Evolutionary conservation across 2,113 vertebrate species (phyloP), one percentile per base, ranked within the genome.

Genomic region (Nipponia nippon): DNA sequence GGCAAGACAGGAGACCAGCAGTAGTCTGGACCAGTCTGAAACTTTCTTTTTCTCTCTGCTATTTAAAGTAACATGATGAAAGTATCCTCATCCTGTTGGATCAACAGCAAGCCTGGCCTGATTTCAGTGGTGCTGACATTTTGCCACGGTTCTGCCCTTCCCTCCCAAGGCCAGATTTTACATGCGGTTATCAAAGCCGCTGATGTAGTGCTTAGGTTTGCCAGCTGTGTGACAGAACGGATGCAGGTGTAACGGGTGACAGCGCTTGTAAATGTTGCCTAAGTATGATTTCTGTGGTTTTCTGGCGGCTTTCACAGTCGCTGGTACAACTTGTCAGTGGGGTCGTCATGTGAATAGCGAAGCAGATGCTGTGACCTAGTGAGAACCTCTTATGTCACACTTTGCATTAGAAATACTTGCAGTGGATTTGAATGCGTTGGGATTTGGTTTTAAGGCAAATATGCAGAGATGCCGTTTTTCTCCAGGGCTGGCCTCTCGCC

Each of bases 231-330:
- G 52, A 29, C 20, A 30, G 23, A 27, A n/a, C 0, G 2, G 53
- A 4, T 16, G 42, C 16, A 12, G 46, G 40, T 59, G 32, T 15
- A 11, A 76, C 53, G 38, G 36, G 21, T 38, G 44, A 20, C n/a
- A 34, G 17, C 32, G 5, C 13, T 46, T 59, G 29, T n/a, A 52
- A 46, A 32, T 22, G 26, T 58, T 38, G 58, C 15, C 4, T 26
- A 27, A 34, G n/a, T 19, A 4, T 3, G 9, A 53, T 12, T 61
- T 50, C 58, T 0, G 0, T 65, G 55, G 0, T 3, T 52, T 23
- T 20, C 30, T 8, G 6, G 9, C 0, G 1, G 16, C 8, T 1
- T 52, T 82, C 23, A 8, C 8, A 0, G 38, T 55, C 27, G 0
- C 8, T 18, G 40, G 29, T 30, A 7, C 46, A 16, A 40, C 36